phyloP scores from a whole-genome alignment of 2,888 invertebrate species.

The Amorpha juglandis region DNA sequence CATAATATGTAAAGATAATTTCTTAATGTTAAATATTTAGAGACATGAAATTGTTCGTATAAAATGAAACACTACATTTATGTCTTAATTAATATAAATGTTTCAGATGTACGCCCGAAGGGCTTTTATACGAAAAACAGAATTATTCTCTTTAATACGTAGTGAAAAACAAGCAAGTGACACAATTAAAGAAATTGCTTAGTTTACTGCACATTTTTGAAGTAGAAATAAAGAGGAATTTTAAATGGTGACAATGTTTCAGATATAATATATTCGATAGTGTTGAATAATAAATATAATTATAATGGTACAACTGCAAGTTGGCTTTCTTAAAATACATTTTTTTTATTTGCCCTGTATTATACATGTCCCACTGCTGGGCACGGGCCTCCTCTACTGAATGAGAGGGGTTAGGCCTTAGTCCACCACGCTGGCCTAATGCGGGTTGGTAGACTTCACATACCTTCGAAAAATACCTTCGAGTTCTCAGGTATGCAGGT shows the following conservation, averaged over 20 bases:
- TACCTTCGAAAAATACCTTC: too few species aligned
- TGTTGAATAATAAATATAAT: too few species aligned
- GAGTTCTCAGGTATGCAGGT: too few species aligned
- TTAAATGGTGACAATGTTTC: not conserved
- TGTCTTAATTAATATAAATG: conserved; percentile 17
- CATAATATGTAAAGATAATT: not conserved
- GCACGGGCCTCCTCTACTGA: too few species aligned
- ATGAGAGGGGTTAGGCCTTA: too few species aligned
- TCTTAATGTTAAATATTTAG: conserved; percentile 1
- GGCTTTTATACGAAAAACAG: conserved; percentile 13
- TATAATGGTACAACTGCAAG: too few species aligned
- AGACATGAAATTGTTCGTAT: not conserved
- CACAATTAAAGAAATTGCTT: conserved; percentile 23
- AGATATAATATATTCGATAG: not conserved
- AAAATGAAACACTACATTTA: conserved; percentile 10
- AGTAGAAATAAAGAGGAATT: not conserved
- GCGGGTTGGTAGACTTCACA: too few species aligned
- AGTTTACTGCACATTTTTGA: conserved; percentile 4
- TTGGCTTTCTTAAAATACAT: too few species aligned
- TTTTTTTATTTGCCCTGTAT: too few species aligned
- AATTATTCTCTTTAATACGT: conserved; percentile 4
- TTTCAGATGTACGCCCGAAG: conserved; percentile 12
- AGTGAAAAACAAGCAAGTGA: conserved; percentile 17
- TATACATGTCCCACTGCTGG: too few species aligned
- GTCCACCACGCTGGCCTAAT: too few species aligned